Evolutionary conservation across 2,797 vertebrate genomes (phyloP).

Genomic region (Anisognathus igniventris): DNA sequence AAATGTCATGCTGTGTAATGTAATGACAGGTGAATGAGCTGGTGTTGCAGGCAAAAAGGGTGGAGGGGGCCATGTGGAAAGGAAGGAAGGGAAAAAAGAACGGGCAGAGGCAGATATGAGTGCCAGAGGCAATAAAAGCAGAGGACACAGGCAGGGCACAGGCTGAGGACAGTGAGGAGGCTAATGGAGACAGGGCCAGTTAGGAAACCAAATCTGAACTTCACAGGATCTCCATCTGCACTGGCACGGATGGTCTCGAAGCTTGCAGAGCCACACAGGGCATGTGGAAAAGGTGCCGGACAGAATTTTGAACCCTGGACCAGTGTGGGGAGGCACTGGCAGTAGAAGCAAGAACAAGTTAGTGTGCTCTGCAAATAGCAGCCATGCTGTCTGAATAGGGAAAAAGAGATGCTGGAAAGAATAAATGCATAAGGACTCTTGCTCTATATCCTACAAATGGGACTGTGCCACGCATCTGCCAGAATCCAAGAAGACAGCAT

Average conservation of each 20-base stretch:
- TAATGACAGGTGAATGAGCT: neutral
- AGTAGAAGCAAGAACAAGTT: neutral
- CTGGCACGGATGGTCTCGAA: neutral
- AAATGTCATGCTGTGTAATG: neutral
- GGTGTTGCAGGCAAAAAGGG: neutral
- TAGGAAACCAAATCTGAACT: neutral
- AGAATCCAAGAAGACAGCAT: neutral
- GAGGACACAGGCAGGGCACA: neutral
- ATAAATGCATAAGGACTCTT: neutral
- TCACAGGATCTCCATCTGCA: neutral
- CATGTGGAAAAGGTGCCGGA: neutral
- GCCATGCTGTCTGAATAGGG: fast-evolving
- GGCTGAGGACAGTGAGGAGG: neutral
- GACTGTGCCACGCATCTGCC: neutral
- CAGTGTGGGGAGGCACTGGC: neutral
- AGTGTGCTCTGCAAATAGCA: neutral
- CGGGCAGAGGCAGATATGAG: neutral
- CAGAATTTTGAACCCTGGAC: neutral
- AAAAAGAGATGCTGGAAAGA: neutral
- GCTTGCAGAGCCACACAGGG: neutral
- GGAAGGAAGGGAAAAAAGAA: neutral
- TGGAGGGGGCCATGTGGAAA: fast-evolving
- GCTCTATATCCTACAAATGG: neutral
- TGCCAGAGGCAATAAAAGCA: neutral
- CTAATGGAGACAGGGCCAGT: neutral